These are phyloP conservation scores for Sycobia sp. DNA, from an alignment of 1,140 invertebrate species.

Conservation along the genomic window DNA sequence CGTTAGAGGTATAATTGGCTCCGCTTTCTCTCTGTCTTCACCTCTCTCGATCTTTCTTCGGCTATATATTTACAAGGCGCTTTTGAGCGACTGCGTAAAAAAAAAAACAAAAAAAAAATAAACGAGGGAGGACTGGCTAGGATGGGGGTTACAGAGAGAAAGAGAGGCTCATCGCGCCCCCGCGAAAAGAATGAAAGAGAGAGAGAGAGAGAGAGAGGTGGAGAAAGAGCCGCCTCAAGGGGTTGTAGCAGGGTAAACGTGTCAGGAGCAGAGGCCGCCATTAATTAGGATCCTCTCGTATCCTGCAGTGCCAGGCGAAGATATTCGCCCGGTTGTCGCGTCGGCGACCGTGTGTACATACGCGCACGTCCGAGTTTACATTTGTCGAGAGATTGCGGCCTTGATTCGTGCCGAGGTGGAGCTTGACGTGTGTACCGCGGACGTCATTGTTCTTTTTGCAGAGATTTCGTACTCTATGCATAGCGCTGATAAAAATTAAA, in stretches of 20 bases:
- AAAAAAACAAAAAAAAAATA: too few species aligned
- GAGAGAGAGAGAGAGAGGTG: background rate
- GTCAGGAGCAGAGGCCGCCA: slow-evolving; percentile 45
- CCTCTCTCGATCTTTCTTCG: background rate
- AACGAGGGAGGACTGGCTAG: too few species aligned
- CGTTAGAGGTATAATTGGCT: slow-evolving; percentile 34
- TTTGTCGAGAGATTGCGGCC: background rate
- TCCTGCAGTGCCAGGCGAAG: background rate
- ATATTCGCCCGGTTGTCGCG: background rate
- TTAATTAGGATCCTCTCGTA: slow-evolving; percentile 44
- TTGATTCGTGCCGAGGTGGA: too few species aligned
- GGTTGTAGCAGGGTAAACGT: slow-evolving; percentile 47
- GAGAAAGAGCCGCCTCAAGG: slow-evolving; percentile 37
- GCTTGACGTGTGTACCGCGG: too few species aligned
- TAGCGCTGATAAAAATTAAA: too few species aligned
- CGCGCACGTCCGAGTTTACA: background rate
- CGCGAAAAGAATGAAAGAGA: slow-evolving; percentile 6
- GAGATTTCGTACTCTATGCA: too few species aligned
- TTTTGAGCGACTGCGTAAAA: slow-evolving; percentile 7
- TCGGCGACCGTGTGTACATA: background rate
- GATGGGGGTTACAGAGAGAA: background rate
- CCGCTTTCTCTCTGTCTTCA: background rate
- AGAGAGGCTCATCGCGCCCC: slow-evolving; percentile 16
- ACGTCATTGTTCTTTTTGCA: too few species aligned
- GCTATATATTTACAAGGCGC: slow-evolving; percentile 26